phyloP scores from a whole-genome alignment of 2,888 invertebrate species.

The Brachyptera risi region DNA sequence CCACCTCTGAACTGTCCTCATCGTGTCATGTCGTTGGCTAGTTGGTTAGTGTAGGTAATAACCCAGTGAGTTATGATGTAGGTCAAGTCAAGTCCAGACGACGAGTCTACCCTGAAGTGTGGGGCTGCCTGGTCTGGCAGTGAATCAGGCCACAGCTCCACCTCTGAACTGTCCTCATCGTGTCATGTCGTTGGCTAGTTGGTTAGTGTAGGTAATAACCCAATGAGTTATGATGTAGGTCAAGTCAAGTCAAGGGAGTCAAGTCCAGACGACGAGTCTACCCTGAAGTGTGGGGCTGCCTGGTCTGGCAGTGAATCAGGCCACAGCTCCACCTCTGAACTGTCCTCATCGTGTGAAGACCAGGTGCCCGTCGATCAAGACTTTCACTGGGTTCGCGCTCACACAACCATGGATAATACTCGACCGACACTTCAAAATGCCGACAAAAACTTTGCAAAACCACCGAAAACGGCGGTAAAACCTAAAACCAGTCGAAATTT shows the following conservation, averaged over 20 bases:
- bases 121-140: no score
- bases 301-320: conserved; percentile 47
- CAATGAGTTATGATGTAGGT: neutral
- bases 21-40: no score
- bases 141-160: no score
- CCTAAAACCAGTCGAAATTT: conserved; percentile 37
- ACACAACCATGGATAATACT: conserved; percentile 11
- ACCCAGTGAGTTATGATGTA: no score
- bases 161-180: no score
- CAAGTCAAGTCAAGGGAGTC: conserved; percentile 46
- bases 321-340: conserved; percentile 43
- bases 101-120: no score
- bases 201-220: no score
- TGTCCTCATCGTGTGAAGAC: conserved; percentile 42
- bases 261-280: conserved; percentile 54
- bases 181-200: no score
- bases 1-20: no score
- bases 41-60: no score
- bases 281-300: conserved; percentile 54
- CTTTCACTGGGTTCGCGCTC: conserved; percentile 59
- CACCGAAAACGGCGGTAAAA: conserved; percentile 34
- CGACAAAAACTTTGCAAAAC: neutral
- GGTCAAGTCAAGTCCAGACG: no score
- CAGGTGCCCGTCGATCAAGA: conserved; percentile 49
- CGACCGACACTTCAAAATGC: neutral